These are phyloP conservation scores for Momotus momota DNA, from an alignment of 2,797 vertebrate species.

Conservation along the genomic window DNA sequence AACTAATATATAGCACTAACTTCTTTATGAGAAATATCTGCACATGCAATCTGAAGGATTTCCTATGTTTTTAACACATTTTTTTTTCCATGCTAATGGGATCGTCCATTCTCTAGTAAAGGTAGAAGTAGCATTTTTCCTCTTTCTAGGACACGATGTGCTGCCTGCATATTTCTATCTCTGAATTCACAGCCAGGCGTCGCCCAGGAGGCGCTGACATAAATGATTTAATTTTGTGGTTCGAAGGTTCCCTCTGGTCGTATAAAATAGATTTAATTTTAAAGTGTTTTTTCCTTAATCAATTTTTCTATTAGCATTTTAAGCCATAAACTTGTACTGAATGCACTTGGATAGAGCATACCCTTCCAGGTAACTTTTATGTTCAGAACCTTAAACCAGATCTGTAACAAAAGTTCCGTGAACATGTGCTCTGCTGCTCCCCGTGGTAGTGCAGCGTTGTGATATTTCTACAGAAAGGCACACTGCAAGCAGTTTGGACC, in stretches of 20 bases:
- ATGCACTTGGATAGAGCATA: not conserved
- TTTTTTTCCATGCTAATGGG: not conserved
- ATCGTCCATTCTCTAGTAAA: not conserved
- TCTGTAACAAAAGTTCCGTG: not conserved
- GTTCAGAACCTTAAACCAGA: not conserved
- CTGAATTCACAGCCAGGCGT: not conserved
- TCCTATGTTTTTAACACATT: not conserved
- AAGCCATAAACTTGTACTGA: not conserved
- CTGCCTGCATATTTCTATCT: not conserved
- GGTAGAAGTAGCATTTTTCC: not conserved
- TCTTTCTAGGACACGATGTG: not conserved
- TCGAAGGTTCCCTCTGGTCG: not conserved
- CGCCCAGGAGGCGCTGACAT: not conserved
- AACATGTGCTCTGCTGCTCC: not conserved
- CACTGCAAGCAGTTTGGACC: not conserved
- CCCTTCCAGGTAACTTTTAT: not conserved
- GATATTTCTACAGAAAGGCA: not conserved
- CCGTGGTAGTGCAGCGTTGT: not conserved
- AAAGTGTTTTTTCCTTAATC: not conserved
- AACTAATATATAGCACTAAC: not conserved
- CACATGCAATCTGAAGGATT: not conserved
- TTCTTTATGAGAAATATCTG: not conserved
- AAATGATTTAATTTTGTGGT: slow-evolving; percentile 5
- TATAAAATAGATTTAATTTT: not conserved
- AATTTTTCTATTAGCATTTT: not conserved